Evolutionary conservation across 2,113 vertebrate species (phyloP).

Genomic region (Perca flavescens): DNA sequence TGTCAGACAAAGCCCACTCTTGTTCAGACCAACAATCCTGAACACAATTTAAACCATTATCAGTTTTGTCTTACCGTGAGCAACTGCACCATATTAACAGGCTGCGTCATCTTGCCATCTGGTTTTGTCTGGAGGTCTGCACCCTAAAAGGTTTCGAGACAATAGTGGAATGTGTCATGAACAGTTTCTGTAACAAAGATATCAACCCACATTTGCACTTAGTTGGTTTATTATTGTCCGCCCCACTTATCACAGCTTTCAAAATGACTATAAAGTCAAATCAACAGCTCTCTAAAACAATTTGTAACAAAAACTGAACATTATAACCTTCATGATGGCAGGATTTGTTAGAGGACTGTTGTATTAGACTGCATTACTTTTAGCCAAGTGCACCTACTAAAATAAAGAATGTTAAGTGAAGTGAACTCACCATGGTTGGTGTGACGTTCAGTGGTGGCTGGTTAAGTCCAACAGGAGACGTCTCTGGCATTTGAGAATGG

Average conservation of each 20-base stretch:
- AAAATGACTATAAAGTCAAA: not conserved
- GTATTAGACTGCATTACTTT: not conserved
- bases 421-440: conserved; percentile 87
- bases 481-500: conserved; percentile 86
- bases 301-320: not conserved
- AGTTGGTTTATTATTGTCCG: not conserved
- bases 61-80: conserved; percentile 87
- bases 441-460: conserved; percentile 89
- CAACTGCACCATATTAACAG: conserved; percentile 97
- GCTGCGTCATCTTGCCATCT: conserved; percentile 90
- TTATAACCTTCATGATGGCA: not conserved
- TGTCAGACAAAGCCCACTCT: conserved; percentile 32
- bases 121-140: conserved; percentile 85
- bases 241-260: not conserved
- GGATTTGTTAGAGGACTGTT: not conserved
- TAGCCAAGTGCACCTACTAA: not conserved
- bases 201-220: not conserved
- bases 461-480: conserved; percentile 83
- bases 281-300: not conserved
- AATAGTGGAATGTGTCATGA: conserved; percentile 2
- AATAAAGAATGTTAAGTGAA: not conserved
- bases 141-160: conserved; percentile 77
- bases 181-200: not conserved
- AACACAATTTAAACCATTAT: not conserved
- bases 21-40: not conserved